A percentile compares a stretch with the other conserved stretches of the same genome.
Conservation (phyloP, 1,140 invertebrate species). For the Capitella teleta region DNA sequence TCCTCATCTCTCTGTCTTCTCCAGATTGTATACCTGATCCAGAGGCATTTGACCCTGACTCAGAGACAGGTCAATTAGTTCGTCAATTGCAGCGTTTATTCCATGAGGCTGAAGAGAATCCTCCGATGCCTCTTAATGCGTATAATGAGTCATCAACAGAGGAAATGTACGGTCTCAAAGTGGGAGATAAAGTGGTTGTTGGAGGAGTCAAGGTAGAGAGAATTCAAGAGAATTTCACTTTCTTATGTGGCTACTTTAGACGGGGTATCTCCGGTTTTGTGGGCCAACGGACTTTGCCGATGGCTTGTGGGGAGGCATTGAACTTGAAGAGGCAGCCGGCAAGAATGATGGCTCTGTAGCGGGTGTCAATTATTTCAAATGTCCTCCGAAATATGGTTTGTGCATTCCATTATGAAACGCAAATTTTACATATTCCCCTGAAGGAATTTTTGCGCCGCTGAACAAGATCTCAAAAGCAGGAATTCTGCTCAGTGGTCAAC, state of each 20-base stretch:
- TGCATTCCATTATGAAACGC: neutral
- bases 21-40: constrained; percentile 46
- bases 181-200: constrained; percentile 45
- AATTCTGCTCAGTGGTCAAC: constrained; percentile 15
- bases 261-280: constrained; percentile 37
- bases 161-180: no score
- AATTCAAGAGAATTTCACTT: neutral
- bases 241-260: constrained; percentile 18
- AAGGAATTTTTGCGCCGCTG: constrained; percentile 45
- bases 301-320: constrained; percentile 41
- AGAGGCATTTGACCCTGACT: constrained; percentile 34
- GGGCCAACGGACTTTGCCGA: constrained; percentile 40
- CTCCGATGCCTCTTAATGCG: neutral
- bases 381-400: constrained; percentile 31
- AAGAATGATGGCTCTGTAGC: constrained; percentile 41
- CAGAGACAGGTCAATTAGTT: constrained; percentile 37
- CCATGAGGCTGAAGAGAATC: constrained; percentile 26
- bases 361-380: constrained; percentile 37
- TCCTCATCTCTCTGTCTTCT: constrained; percentile 13
- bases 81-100: constrained; percentile 33
- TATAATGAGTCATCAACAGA: no score
- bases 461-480: constrained; percentile 41
- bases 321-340: constrained; percentile 37
- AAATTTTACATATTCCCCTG: constrained; percentile 3
- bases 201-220: constrained; percentile 15